phyloP scores from a whole-genome alignment of 1,140 invertebrate species.

The Drosophila albomicans region DNA sequence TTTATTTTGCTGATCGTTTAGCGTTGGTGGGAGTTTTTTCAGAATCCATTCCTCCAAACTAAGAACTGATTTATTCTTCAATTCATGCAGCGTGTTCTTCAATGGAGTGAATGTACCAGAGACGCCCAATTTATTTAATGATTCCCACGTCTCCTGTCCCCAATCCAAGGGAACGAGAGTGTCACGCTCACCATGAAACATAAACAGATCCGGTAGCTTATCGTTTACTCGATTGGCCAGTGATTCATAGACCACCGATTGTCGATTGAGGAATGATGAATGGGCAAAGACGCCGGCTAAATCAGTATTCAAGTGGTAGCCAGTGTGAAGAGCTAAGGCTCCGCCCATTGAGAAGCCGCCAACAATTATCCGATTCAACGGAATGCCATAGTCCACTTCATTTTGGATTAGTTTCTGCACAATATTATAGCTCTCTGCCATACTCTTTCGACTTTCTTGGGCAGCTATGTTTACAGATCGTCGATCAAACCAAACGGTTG shows the following conservation, averaged over 20 bases:
- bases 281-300: constrained; percentile 89
- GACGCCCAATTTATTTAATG: constrained; percentile 85
- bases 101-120: constrained; percentile 85
- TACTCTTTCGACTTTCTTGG: constrained; percentile 87
- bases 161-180: constrained; percentile 86
- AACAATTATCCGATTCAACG: constrained; percentile 88
- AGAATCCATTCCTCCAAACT: constrained; percentile 86
- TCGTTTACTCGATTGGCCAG: constrained; percentile 50
- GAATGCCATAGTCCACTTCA: constrained; percentile 88
- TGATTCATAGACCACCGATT: constrained; percentile 88
- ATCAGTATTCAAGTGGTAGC: constrained; percentile 87
- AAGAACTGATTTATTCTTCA: constrained; percentile 85
- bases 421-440: constrained; percentile 86
- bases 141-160: constrained; percentile 86
- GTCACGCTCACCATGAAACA: constrained; percentile 86
- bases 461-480: constrained; percentile 86
- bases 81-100: constrained; percentile 86
- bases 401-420: constrained; percentile 87
- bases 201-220: constrained; percentile 80
- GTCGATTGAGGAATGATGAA: constrained; percentile 90
- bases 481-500: constrained; percentile 91
- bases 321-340: constrained; percentile 88
- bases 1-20: constrained; percentile 63
- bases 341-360: constrained; percentile 93
- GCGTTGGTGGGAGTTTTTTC: constrained; percentile 81